Evolutionary conservation across 1,140 invertebrate species (phyloP).

Genomic region (Oryctes rhinoceros): DNA sequence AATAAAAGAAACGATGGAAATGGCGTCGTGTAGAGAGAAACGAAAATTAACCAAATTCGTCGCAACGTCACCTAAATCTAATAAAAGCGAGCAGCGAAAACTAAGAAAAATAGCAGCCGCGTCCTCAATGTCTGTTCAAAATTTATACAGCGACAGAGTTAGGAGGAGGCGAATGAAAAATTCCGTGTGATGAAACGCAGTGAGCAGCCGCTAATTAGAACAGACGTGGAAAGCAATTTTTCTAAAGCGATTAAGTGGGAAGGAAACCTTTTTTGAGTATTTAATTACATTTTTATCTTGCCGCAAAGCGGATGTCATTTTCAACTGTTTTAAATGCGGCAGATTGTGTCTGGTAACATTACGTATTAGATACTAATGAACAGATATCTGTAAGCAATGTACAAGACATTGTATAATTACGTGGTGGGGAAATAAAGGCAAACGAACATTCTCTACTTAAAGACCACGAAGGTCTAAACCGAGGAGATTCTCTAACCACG

Average conservation of each 20-base stretch:
- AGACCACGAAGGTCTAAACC: too few relatives aligned
- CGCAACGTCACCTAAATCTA: slow-evolving; percentile 8
- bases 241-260: background rate
- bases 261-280: background rate
- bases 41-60: slow-evolving; percentile 10
- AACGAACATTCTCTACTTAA: too few relatives aligned
- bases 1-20: too few relatives aligned
- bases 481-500: too few relatives aligned
- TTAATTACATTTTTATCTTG: slow-evolving; percentile 11
- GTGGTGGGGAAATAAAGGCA: too few relatives aligned
- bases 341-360: too few relatives aligned
- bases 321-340: background rate
- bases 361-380: too few relatives aligned
- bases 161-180: background rate
- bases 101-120: background rate
- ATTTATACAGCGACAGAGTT: background rate
- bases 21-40: background rate
- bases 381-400: too few relatives aligned
- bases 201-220: slow-evolving; percentile 13
- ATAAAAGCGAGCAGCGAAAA: background rate
- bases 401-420: too few relatives aligned
- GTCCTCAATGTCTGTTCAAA: slow-evolving; percentile 9
- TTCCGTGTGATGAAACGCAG: background rate
- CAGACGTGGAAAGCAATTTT: background rate
- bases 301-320: background rate